Percentiles rank a stretch among this genome's conserved stretches.
Evolutionary conservation across 2,888 invertebrate species (phyloP).

Genomic region (Platerodrilus igneus): DNA sequence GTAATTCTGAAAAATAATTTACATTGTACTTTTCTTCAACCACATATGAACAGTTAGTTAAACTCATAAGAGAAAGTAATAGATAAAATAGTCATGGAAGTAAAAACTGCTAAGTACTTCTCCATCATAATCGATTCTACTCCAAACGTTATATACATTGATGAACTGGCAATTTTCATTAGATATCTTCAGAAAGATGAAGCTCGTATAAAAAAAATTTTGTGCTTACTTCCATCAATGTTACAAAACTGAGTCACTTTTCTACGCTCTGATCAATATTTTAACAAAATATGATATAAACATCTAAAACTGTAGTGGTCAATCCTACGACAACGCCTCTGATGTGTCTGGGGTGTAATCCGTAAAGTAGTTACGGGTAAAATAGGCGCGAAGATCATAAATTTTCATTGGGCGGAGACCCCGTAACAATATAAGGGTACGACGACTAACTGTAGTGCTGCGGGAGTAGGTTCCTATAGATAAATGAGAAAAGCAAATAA

Average conservation of each 20-base stretch:
- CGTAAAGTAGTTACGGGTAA: too few species aligned
- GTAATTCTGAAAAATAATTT: constrained; percentile 27
- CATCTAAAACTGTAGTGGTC: constrained; percentile 24
- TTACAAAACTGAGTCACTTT: constrained; percentile 24
- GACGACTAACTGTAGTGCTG: too few species aligned
- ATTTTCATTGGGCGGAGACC: too few species aligned
- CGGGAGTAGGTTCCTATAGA: too few species aligned
- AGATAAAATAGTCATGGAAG: constrained; percentile 23
- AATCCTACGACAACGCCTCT: constrained; percentile 29
- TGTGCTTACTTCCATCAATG: constrained; percentile 21
- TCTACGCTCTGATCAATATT: constrained; percentile 10
- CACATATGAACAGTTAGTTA: constrained; percentile 29
- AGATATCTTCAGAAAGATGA: constrained; percentile 24
- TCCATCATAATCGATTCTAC: constrained; percentile 30
- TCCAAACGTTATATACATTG: constrained; percentile 28
- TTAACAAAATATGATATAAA: constrained; percentile 13
- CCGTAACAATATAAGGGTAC: too few species aligned
- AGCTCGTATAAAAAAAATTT: constrained; percentile 22
- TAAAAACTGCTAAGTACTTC: constrained; percentile 25
- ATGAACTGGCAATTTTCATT: constrained; percentile 31
- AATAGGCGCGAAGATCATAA: too few species aligned
- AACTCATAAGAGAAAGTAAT: constrained; percentile 26
- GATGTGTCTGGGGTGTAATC: constrained; percentile 27
- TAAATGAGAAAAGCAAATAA: too few species aligned
- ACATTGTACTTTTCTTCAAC: constrained; percentile 28